A percentile compares a stretch with the other conserved stretches of the same genome.
phyloP scores from a whole-genome alignment of 53 echinoderm and acorn worm genomes.

The Stichopus horrens region DNA sequence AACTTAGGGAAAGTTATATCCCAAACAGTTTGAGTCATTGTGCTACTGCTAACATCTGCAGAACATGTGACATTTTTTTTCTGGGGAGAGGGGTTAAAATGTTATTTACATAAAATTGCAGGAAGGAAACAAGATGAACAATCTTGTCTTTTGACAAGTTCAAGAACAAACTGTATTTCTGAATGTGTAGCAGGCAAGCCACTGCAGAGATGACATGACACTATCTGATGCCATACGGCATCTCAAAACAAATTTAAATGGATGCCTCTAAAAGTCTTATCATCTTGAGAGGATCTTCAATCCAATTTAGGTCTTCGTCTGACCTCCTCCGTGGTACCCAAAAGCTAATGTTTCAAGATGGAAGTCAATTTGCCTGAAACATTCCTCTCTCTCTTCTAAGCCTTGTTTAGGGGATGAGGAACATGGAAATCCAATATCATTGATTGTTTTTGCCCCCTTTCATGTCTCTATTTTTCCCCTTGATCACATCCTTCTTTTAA shows the following conservation, averaged over 20 bases:
- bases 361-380: background rate
- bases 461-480: background rate
- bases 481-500: slow-evolving; percentile 11
- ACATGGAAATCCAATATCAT: slow-evolving; percentile 9
- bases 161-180: background rate
- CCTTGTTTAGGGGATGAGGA: slow-evolving; percentile 1
- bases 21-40: too few species aligned
- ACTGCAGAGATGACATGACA: slow-evolving; percentile 10
- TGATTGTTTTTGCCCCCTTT: slow-evolving; percentile 9
- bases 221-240: background rate
- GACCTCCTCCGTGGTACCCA: background rate
- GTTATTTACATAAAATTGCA: too few species aligned
- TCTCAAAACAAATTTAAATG: slow-evolving; percentile 4
- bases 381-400: slow-evolving; percentile 5
- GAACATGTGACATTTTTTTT: too few species aligned
- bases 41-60: too few species aligned
- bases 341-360: slow-evolving; percentile 6
- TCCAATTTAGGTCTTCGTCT: background rate
- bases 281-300: slow-evolving; percentile 11
- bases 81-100: too few species aligned
- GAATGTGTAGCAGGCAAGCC: background rate
- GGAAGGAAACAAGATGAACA: background rate
- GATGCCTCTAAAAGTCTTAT: slow-evolving; percentile 10
- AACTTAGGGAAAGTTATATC: too few species aligned
- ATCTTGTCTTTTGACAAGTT: background rate